Percentiles rank a stretch among this genome's conserved stretches.
Evolutionary conservation across 2,888 invertebrate species (phyloP).

Genomic region (Callimorpha dominula): DNA sequence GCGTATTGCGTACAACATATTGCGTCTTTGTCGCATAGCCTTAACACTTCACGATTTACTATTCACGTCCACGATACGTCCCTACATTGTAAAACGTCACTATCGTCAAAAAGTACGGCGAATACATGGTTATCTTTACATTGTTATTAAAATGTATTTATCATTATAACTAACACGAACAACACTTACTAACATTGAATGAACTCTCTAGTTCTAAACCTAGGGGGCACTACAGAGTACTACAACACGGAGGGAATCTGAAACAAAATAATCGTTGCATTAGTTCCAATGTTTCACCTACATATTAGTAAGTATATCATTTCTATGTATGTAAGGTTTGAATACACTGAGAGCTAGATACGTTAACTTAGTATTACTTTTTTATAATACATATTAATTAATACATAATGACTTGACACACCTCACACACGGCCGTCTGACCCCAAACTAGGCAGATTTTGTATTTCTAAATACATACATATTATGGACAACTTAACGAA

Average conservation of each 20-base stretch:
- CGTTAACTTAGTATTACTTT: no score
- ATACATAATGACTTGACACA: no score
- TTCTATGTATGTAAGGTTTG: no score
- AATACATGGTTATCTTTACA: slow-evolving; percentile 17
- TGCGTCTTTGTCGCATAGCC: slow-evolving; percentile 65
- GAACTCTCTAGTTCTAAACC: slow-evolving; percentile 12
- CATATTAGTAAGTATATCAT: neutral
- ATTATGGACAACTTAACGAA: no score
- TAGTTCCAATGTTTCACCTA: neutral
- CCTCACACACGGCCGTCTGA: no score
- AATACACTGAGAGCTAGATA: no score
- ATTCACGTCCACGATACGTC: slow-evolving; percentile 21
- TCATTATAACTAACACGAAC: slow-evolving; percentile 38
- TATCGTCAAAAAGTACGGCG: slow-evolving; percentile 23
- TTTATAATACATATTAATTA: no score
- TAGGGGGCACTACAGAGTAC: slow-evolving; percentile 27
- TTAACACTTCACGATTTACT: slow-evolving; percentile 25
- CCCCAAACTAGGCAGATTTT: no score
- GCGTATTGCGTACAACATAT: slow-evolving; percentile 31
- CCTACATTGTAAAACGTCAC: slow-evolving; percentile 24
- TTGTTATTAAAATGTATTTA: slow-evolving; percentile 25
- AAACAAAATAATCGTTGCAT: slow-evolving; percentile 38
- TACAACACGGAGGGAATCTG: slow-evolving; percentile 37
- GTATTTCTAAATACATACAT: no score
- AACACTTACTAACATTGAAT: slow-evolving; percentile 26